A percentile compares a stretch with the other conserved stretches of the same genome.
These are phyloP conservation scores for Microcaecilia unicolor DNA, from an alignment of 2,797 vertebrate genomes.

Conservation along the genomic window DNA sequence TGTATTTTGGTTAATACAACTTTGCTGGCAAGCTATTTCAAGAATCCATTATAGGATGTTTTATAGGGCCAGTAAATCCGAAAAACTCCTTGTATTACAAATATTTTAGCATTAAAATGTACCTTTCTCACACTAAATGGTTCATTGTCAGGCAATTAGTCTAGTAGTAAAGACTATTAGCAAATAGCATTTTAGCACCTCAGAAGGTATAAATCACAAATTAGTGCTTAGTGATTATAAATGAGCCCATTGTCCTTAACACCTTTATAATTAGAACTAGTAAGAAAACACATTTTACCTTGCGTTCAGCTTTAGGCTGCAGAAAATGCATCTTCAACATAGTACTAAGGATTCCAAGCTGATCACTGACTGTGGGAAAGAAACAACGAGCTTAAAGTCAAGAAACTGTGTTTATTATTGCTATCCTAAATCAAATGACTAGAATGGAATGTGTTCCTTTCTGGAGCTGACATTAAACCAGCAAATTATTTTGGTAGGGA, in stretches of 20 bases:
- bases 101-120: not conserved
- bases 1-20: too few relatives aligned
- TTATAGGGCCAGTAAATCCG: too few relatives aligned
- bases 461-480: too few relatives aligned
- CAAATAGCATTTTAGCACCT: not conserved
- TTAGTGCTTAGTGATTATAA: not conserved
- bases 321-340: conserved; percentile 7
- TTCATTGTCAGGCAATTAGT: not conserved
- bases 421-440: too few relatives aligned
- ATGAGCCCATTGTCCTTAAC: not conserved
- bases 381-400: too few relatives aligned
- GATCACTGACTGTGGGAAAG: conserved; percentile 1
- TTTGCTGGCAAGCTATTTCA: too few relatives aligned
- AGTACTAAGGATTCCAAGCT: not conserved
- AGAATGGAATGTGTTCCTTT: too few relatives aligned
- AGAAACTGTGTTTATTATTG: too few relatives aligned
- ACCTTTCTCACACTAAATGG: not conserved
- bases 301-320: not conserved
- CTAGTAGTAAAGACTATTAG: not conserved
- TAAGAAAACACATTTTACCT: not conserved
- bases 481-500: too few relatives aligned
- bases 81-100: not conserved
- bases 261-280: not conserved
- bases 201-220: not conserved
- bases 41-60: too few relatives aligned